These are phyloP conservation scores for Nannospalax galili DNA, from an alignment of 2,113 vertebrate species.

Conservation along the genomic window DNA sequence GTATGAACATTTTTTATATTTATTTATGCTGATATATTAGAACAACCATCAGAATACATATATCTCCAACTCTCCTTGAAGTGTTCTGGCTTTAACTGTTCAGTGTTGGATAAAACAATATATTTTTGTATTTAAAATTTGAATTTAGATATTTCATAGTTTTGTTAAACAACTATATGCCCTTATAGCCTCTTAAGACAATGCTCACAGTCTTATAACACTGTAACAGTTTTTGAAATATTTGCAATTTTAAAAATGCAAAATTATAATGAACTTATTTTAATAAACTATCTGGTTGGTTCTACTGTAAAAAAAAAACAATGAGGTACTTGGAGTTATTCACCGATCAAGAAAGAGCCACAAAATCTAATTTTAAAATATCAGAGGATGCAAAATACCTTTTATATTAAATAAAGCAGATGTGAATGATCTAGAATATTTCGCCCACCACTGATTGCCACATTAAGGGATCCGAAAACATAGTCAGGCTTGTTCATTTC, in stretches of 20 bases:
- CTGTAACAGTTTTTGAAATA: constrained; percentile 62
- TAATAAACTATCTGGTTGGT: constrained; percentile 49
- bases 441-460: not conserved
- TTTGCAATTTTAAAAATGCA: constrained; percentile 73
- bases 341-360: constrained; percentile 15
- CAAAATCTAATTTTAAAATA: constrained; percentile 42
- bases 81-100: constrained; percentile 85
- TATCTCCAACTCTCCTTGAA: constrained; percentile 77
- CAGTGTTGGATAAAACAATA: constrained; percentile 82
- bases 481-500: not conserved
- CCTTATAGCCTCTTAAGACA: constrained; percentile 70
- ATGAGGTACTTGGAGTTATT: constrained; percentile 39
- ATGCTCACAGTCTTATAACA: constrained; percentile 61
- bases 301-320: constrained; percentile 61
- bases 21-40: constrained; percentile 83
- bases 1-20: constrained; percentile 79
- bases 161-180: constrained; percentile 76
- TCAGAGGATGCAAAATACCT: not conserved
- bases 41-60: constrained; percentile 47
- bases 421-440: not conserved
- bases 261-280: constrained; percentile 67
- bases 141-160: constrained; percentile 72
- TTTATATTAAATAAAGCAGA: constrained; percentile 22
- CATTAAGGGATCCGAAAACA: not conserved
- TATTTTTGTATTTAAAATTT: constrained; percentile 83